Evolutionary conservation across 2,888 invertebrate genomes (phyloP).

Genomic region (Eurytoma californica): DNA sequence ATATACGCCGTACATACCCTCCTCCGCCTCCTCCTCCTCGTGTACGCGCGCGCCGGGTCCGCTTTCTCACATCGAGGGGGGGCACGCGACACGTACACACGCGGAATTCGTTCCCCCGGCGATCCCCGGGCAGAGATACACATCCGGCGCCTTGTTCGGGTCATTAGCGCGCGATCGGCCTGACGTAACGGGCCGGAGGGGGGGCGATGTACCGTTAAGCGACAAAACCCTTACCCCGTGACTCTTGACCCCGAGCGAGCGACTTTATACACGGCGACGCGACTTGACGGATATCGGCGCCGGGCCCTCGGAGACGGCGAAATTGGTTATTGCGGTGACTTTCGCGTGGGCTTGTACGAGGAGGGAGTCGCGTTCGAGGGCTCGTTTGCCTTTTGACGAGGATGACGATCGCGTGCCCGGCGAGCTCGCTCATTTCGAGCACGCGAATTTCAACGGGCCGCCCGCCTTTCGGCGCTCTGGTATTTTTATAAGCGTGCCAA

Average conservation of each 20-base stretch:
- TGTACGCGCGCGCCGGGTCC: not conserved
- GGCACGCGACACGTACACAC: constrained; percentile 18
- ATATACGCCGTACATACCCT: not conserved
- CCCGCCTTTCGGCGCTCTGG: too few species aligned
- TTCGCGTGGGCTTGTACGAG: too few species aligned
- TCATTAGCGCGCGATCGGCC: constrained; percentile 71
- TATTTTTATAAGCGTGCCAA: too few species aligned
- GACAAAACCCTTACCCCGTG: constrained; percentile 71
- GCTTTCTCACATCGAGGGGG: constrained; percentile 44
- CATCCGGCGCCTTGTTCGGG: constrained; percentile 70
- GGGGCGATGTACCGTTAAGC: constrained; percentile 69
- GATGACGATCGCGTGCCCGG: constrained; percentile 27
- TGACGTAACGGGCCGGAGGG: constrained; percentile 68
- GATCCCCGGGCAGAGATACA: constrained; percentile 64
- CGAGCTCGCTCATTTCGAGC: constrained; percentile 19
- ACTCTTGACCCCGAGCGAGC: constrained; percentile 64
- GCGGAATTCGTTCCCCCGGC: constrained; percentile 30
- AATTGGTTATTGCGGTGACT: too few species aligned
- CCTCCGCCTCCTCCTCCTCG: not conserved
- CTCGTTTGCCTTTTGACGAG: constrained; percentile 31
- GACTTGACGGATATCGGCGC: not conserved
- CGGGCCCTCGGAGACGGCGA: too few species aligned
- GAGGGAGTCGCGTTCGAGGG: not conserved
- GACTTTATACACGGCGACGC: not conserved
- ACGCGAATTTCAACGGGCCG: not conserved